Evolutionary conservation across 2,888 invertebrate genomes (phyloP), one percentile per base, ranked within the genome.

Genomic region (Cheilosia urbana): DNA sequence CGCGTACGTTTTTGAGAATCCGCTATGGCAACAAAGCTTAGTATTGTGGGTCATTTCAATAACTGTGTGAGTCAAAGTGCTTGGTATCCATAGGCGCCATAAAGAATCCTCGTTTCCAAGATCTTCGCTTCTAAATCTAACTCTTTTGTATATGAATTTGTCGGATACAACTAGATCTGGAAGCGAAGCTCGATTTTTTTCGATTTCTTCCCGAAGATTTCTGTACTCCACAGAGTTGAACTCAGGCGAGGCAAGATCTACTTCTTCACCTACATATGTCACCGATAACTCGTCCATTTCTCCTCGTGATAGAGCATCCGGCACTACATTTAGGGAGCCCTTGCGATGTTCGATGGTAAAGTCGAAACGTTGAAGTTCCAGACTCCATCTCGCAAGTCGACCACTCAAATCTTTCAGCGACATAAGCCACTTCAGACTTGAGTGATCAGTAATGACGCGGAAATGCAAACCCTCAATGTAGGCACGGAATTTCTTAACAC

Each of bases 341-440:
- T 57, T 57, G 6, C 57, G 57, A 24, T 37, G 57, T 19, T 55
- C 55, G 2, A 34, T 57, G 7, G 4, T 17, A 9, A 57, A 57
- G 11, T 37, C 11, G n/a, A 19, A 55, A n/a, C n/a, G 13, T 34
- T 55, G 55, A 9, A 55, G 55, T 15, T 55, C 30, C 3, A 55
- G 34, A 19, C 55, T 55, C 21, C 21, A 51, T 51, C 51, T 51
- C n/a, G n/a, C n/a, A n/a, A n/a, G n/a, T n/a, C n/a, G n/a, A n/a
- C n/a, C n/a, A n/a, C n/a, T n/a, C n/a, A n/a, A n/a, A n/a, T n/a
- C n/a, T n/a, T n/a, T n/a, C n/a, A n/a, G n/a, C n/a, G n/a, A n/a
- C n/a, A n/a, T n/a, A n/a, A n/a, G n/a, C n/a, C n/a, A n/a, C n/a
- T n/a, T n/a, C n/a, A n/a, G n/a, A n/a, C n/a, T n/a, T n/a, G n/a